Conservation (phyloP, 2,797 vertebrate genomes). For the Danio choprae region DNA sequence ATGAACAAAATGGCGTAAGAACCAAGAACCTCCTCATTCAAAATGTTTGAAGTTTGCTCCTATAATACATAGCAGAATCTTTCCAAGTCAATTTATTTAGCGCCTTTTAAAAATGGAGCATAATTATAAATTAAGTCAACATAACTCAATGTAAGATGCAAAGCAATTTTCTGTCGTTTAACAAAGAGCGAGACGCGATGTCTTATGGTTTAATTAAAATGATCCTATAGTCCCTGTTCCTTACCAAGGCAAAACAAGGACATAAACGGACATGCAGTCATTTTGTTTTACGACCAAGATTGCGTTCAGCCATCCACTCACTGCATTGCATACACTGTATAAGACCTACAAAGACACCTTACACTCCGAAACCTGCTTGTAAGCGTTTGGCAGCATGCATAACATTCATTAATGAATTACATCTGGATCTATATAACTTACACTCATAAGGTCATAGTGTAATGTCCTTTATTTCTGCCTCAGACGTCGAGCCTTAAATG, state of each 20-base stretch:
- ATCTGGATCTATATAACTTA: slow-evolving; percentile 74
- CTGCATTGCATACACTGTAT: slow-evolving; percentile 15
- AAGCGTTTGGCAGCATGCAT: slow-evolving; percentile 66
- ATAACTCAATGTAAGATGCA: not conserved
- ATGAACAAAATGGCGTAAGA: not conserved
- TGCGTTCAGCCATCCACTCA: slow-evolving; percentile 31
- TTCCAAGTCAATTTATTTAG: not conserved
- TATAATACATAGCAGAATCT: not conserved
- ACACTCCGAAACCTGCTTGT: slow-evolving; percentile 28
- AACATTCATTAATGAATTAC: slow-evolving; percentile 75
- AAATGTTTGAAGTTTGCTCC: not conserved
- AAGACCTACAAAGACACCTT: slow-evolving; percentile 39
- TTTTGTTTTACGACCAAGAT: slow-evolving; percentile 35
- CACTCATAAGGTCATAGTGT: slow-evolving; percentile 78
- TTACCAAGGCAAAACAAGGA: slow-evolving; percentile 17
- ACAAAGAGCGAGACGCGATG: slow-evolving; percentile 1
- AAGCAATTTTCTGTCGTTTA: not conserved
- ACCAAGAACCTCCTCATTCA: not conserved
- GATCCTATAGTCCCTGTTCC: slow-evolving; percentile 3
- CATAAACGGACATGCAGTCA: slow-evolving; percentile 29
- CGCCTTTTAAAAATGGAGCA: not conserved
- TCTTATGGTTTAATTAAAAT: slow-evolving; percentile 21
- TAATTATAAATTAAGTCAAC: not conserved
- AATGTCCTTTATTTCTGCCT: slow-evolving; percentile 80
- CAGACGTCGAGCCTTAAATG: slow-evolving; percentile 81